Percentiles rank a stretch among this genome's conserved stretches.
These are phyloP conservation scores for Dasypus novemcinctus DNA, from an alignment of 2,113 vertebrate genomes.

Conservation along the genomic window DNA sequence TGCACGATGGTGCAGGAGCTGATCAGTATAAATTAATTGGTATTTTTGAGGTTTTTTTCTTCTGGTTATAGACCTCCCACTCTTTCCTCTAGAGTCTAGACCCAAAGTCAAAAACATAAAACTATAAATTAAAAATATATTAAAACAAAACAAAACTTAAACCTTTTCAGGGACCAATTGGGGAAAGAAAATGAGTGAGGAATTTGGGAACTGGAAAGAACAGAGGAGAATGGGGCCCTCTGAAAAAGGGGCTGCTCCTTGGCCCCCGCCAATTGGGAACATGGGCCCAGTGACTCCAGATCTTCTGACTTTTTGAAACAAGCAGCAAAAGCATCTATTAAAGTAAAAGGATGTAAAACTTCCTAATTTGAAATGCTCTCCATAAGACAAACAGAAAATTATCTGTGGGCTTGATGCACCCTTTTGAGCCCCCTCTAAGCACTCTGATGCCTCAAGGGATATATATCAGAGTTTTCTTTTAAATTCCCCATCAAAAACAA, in stretches of 20 bases:
- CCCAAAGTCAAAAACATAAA: background rate
- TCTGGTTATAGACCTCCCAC: background rate
- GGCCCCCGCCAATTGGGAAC: background rate
- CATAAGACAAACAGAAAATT: background rate
- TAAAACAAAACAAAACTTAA: too few relatives aligned
- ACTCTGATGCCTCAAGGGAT: background rate
- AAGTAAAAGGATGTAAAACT: background rate
- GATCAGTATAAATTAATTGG: background rate
- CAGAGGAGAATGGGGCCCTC: background rate
- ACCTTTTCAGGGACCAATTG: background rate
- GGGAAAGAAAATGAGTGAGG: background rate
- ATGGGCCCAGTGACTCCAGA: background rate
- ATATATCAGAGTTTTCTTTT: background rate
- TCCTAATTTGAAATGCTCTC: background rate
- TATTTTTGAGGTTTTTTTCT: background rate
- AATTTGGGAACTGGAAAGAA: background rate
- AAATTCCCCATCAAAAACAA: background rate
- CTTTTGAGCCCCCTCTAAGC: background rate
- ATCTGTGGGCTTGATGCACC: background rate
- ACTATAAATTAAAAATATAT: too few relatives aligned
- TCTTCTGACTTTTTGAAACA: background rate
- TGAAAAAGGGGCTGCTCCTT: background rate
- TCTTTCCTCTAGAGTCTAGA: background rate
- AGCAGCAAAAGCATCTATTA: background rate
- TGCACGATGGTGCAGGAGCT: accelerated